phyloP scores from a whole-genome alignment of 2,113 vertebrate genomes.

The Eubucco bourcierii region DNA sequence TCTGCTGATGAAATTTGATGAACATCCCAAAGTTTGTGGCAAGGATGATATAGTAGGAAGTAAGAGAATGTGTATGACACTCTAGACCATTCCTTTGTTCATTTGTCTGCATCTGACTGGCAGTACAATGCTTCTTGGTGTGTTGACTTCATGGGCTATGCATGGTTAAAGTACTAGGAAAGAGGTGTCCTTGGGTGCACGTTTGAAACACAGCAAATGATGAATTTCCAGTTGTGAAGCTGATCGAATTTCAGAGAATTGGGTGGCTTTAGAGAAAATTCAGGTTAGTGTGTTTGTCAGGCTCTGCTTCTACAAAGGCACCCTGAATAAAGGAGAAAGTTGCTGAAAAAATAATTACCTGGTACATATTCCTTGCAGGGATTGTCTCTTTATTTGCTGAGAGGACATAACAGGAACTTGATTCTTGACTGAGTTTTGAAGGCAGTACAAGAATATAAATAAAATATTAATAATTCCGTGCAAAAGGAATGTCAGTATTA shows the following conservation, averaged over 20 bases:
- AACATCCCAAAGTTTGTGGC: background rate
- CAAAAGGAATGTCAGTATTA: background rate
- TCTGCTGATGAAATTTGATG: background rate
- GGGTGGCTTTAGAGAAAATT: constrained; percentile 32
- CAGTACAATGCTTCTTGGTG: background rate
- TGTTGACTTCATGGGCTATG: background rate
- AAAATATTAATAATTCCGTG: constrained; percentile 6
- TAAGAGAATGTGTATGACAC: background rate
- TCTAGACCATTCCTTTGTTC: background rate
- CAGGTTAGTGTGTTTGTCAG: background rate
- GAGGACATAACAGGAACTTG: background rate
- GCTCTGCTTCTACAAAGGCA: background rate
- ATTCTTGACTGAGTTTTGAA: constrained; percentile 30
- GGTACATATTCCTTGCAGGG: constrained; percentile 3
- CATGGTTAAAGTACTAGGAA: background rate
- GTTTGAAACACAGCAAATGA: background rate
- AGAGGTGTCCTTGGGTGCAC: background rate
- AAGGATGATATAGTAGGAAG: background rate
- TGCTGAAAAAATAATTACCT: constrained; percentile 29
- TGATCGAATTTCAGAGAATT: background rate
- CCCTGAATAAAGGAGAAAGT: background rate
- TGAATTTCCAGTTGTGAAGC: background rate
- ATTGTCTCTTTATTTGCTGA: constrained; percentile 29
- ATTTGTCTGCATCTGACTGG: background rate
- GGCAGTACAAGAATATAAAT: background rate